These are phyloP conservation scores for Cryptomyrus ogoouensis DNA, from an alignment of 2,113 vertebrate genomes.

Conservation along the genomic window DNA sequence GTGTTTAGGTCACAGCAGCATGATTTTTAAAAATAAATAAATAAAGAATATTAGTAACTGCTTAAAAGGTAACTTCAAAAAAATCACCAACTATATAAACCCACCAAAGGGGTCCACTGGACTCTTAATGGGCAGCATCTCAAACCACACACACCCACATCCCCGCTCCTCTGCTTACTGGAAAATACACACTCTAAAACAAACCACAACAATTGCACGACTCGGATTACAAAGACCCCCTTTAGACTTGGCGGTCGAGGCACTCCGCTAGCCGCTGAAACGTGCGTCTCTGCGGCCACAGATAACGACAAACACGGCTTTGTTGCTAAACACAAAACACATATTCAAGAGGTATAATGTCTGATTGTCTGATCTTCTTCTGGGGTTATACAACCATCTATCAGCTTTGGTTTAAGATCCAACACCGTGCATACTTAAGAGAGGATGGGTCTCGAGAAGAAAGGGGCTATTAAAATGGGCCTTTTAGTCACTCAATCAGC, in stretches of 20 bases:
- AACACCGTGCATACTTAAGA: constrained; percentile 44
- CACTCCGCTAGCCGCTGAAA: constrained; percentile 63
- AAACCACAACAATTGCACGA: constrained; percentile 16
- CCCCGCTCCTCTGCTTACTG: neutral
- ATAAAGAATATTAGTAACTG: neutral
- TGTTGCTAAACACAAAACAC: constrained; percentile 77
- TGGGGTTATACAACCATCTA: constrained; percentile 60
- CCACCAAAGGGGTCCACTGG: neutral
- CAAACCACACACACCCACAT: neutral
- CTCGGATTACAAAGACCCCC: constrained; percentile 57
- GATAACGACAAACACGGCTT: constrained; percentile 77
- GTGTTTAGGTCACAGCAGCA: neutral
- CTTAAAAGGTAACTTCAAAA: neutral
- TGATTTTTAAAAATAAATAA: neutral
- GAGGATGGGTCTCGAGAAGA: constrained; percentile 33
- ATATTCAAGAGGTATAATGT: constrained; percentile 75
- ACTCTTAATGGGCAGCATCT: neutral
- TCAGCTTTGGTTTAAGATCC: constrained; percentile 50
- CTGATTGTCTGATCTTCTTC: constrained; percentile 80
- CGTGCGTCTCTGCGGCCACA: constrained; percentile 68
- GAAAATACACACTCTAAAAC: constrained; percentile 1
- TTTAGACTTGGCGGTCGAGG: constrained; percentile 56
- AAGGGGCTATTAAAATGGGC: constrained; percentile 31
- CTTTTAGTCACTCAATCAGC: constrained; percentile 20
- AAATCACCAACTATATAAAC: neutral